Evolutionary conservation across 2,797 vertebrate genomes (phyloP).

Genomic region (Loris lydekkerianus): DNA sequence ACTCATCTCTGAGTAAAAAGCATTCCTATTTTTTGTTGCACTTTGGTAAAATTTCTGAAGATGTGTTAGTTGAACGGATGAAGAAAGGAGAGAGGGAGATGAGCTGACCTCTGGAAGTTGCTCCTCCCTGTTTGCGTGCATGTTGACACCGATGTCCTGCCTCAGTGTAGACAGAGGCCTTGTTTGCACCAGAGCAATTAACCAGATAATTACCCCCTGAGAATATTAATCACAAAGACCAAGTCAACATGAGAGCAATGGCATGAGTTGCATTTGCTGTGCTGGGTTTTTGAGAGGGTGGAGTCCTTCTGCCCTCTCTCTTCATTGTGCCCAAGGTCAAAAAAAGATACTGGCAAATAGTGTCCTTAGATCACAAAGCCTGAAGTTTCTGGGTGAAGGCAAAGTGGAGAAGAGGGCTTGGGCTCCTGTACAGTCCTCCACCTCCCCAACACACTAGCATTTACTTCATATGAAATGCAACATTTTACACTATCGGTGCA

Average conservation of each 20-base stretch:
- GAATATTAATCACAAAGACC: constrained; percentile 40
- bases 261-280: not conserved
- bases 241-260: not conserved
- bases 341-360: not conserved
- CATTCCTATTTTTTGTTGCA: constrained; percentile 19
- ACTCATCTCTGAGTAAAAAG: not conserved
- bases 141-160: not conserved
- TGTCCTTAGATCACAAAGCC: not conserved
- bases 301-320: not conserved
- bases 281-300: not conserved
- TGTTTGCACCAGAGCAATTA: constrained; percentile 35
- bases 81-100: constrained; percentile 26
- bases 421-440: not conserved
- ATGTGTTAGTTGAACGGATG: not conserved
- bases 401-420: not conserved
- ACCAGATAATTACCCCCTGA: not conserved
- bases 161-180: not conserved
- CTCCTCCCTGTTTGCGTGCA: not conserved
- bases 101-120: not conserved
- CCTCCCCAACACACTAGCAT: not conserved
- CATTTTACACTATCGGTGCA: not conserved
- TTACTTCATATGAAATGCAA: not conserved
- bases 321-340: not conserved
- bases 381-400: not conserved
- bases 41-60: not conserved